Percentiles rank a stretch among this genome's conserved stretches.
phyloP scores from a whole-genome alignment of 2,888 invertebrate genomes.

The Coecobrya sp. region DNA sequence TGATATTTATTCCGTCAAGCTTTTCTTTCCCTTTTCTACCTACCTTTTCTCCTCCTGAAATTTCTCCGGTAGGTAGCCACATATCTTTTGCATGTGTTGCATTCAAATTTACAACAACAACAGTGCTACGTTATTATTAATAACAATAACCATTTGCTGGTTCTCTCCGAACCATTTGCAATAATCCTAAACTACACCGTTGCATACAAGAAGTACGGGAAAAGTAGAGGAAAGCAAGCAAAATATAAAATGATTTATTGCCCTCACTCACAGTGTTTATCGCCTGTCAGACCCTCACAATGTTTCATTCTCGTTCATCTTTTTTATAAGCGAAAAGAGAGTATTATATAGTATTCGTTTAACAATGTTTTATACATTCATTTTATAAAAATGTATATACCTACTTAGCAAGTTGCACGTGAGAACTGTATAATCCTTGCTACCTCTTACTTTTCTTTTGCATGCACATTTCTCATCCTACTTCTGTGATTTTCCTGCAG shows the following conservation, averaged over 20 bases:
- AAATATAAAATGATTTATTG: conserved; percentile 83
- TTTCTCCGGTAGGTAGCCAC: conserved; percentile 1
- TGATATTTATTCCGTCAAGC: not conserved
- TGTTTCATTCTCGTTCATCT: conserved; percentile 52
- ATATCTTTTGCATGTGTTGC: conserved; percentile 58
- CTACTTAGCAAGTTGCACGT: conserved; percentile 8
- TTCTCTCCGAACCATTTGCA: conserved; percentile 28
- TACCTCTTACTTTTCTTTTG: conserved; percentile 35
- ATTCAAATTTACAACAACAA: conserved; percentile 58
- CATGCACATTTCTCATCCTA: conserved; percentile 74
- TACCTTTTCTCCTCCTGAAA: not conserved
- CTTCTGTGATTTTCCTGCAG: conserved; percentile 50
- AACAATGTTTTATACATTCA: not conserved
- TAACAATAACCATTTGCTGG: conserved; percentile 44
- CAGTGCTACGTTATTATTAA: conserved; percentile 11
- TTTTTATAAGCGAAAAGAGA: not conserved
- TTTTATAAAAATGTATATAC: too few species aligned
- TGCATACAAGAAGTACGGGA: not conserved
- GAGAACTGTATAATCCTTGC: not conserved
- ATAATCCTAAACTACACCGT: not conserved
- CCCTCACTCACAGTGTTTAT: conserved; percentile 75
- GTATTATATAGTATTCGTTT: not conserved
- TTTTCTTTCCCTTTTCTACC: not conserved
- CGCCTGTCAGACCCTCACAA: conserved; percentile 77
- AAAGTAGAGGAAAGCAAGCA: not conserved